These are phyloP conservation scores for Oscheius myriophilus DNA, from an alignment of 2,888 invertebrate genomes.

Conservation along the genomic window DNA sequence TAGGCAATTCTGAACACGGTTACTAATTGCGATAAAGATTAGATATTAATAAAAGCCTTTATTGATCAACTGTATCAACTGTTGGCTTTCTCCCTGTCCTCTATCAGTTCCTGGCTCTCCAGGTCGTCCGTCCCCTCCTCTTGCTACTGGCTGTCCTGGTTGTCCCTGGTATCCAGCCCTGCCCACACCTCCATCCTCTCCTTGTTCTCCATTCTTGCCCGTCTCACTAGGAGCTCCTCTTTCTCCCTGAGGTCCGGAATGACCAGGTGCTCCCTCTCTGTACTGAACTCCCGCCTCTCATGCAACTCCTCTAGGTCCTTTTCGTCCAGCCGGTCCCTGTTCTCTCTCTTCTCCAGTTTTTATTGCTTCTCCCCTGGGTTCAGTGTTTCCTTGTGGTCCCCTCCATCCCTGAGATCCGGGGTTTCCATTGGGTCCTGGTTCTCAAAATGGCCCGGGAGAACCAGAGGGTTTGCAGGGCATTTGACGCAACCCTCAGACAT, in stretches of 20 bases:
- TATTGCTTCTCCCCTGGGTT: conserved; percentile 56
- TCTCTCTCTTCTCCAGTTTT: conserved; percentile 47
- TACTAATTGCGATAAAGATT: too few relatives aligned
- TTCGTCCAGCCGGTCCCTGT: conserved; percentile 47
- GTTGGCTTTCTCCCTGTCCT: conserved; percentile 1
- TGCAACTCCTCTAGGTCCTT: conserved; percentile 50
- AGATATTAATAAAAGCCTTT: too few relatives aligned
- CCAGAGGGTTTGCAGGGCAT: conserved; percentile 60
- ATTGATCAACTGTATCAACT: too few relatives aligned
- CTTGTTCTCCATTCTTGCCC: not conserved
- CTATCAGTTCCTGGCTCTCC: conserved; percentile 37
- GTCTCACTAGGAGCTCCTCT: not conserved
- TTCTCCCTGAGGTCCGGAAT: conserved; percentile 44
- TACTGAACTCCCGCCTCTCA: conserved; percentile 52
- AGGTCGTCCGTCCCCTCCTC: conserved; percentile 37
- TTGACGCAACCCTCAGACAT: conserved; percentile 49
- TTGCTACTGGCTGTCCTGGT: conserved; percentile 24
- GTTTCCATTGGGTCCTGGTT: conserved; percentile 53
- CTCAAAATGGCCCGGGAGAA: conserved; percentile 58
- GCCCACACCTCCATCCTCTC: not conserved
- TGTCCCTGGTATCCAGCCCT: conserved; percentile 32
- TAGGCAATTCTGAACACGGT: too few relatives aligned
- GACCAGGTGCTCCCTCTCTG: conserved; percentile 43
- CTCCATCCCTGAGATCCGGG: conserved; percentile 51
- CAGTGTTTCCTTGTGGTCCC: conserved; percentile 57